phyloP scores from a whole-genome alignment of 2,113 vertebrate species.

The Gopherus evgoodei region DNA sequence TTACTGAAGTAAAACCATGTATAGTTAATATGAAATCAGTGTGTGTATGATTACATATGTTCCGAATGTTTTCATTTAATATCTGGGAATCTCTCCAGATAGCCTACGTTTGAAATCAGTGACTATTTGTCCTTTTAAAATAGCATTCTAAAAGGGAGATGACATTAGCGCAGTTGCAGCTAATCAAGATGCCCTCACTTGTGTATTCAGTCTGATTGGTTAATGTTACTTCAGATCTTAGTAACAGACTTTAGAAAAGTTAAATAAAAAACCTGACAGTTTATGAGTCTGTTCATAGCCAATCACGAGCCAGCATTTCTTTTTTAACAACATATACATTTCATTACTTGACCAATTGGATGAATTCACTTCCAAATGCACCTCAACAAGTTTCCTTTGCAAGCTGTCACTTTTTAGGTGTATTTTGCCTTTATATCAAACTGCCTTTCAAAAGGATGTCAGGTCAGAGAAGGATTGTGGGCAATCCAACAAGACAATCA shows the following conservation, averaged over 20 bases:
- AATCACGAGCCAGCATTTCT: slow-evolving; percentile 67
- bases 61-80: neutral
- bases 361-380: slow-evolving; percentile 58
- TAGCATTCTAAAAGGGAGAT: neutral
- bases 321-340: slow-evolving; percentile 68
- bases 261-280: neutral
- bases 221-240: neutral
- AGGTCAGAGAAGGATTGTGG: neutral
- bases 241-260: neutral
- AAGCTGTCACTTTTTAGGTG: slow-evolving; percentile 10
- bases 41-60: rapidly evolving
- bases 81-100: neutral
- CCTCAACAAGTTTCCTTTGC: slow-evolving; percentile 11
- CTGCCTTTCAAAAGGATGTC: neutral
- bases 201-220: neutral
- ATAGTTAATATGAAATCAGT: neutral
- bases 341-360: slow-evolving; percentile 58
- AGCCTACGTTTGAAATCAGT: neutral
- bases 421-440: slow-evolving; percentile 33
- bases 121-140: neutral
- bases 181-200: neutral
- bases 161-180: neutral
- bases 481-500: neutral
- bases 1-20: neutral
- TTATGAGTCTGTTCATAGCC: neutral